phyloP scores from a whole-genome alignment of 2,888 invertebrate species.

The Hololepta plana region DNA sequence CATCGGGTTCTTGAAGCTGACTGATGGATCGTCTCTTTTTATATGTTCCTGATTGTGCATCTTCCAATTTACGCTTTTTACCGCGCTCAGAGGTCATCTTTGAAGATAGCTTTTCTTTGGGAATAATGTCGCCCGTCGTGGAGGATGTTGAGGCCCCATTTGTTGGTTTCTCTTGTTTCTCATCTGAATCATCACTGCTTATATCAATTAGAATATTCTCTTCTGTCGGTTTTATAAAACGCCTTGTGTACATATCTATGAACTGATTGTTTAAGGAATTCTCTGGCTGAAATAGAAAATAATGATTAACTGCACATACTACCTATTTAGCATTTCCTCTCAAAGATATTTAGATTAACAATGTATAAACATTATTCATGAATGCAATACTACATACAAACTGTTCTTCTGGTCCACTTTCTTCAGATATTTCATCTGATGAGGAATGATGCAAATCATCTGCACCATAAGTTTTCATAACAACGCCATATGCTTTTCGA shows the following conservation, averaged over 20 bases:
- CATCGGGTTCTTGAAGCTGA: too few species aligned
- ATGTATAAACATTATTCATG: constrained; percentile 3
- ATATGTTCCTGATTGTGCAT: too few species aligned
- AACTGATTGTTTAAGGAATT: constrained; percentile 25
- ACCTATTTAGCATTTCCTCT: background rate
- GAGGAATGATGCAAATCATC: constrained; percentile 30
- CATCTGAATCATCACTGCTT: constrained; percentile 55
- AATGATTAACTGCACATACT: constrained; percentile 5
- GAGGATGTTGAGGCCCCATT: too few species aligned
- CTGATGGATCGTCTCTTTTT: too few species aligned
- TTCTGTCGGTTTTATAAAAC: constrained; percentile 22
- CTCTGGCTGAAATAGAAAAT: constrained; percentile 11
- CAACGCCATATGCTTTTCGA: constrained; percentile 57
- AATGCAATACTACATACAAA: constrained; percentile 6
- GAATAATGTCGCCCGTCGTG: too few species aligned
- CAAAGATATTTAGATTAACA: constrained; percentile 1
- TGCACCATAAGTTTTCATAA: constrained; percentile 48
- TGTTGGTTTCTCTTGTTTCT: constrained; percentile 26
- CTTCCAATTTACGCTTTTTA: too few species aligned
- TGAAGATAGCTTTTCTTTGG: too few species aligned
- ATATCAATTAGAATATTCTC: constrained; percentile 62
- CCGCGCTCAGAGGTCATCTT: constrained; percentile 6
- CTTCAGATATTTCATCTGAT: constrained; percentile 29
- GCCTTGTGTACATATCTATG: constrained; percentile 29
- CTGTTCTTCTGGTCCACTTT: constrained; percentile 33